Evolutionary conservation across 2,113 vertebrate species (phyloP), one percentile per base, ranked within the genome.

Genomic region (Microtus pennsylvanicus): DNA sequence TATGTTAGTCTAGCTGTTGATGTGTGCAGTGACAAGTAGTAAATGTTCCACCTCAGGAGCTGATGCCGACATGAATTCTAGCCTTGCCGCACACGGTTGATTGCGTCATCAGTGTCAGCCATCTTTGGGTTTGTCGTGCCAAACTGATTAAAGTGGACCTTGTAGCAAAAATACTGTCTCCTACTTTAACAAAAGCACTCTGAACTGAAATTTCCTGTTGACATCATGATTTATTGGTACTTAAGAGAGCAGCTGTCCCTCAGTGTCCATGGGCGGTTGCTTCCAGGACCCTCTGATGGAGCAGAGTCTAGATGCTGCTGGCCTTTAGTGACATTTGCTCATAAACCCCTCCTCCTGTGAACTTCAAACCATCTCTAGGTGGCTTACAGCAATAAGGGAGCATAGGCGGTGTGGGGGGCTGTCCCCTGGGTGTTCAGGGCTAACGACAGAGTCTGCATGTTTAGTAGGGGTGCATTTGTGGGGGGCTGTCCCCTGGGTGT

Each of bases 31-130:
- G 70, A n/a, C 10, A 21, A 87, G 35, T 55, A 70, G 50, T 75
- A 4, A 30, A 38, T 89, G 76, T 92, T 85, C 96, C 97, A 95
- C 94, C 96, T 97, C 96, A 76, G 35, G 52, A 93, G 70, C 88
- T 89, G 47, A 87, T 26, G 0, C 3, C 21, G 26, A 38, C 75
- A 4, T 78, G 83, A 30, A 7, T 63, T 63, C 45, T 16, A n/a
- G 58, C 78, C 52, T 0, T 42, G 0, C n/a, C 69, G 0, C 90
- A 1, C 55, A 58, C 1, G 1, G 19, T 58, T 12, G 28, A 22
- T 2, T 16, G 11, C 17, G 3, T 67, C 28, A 1, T 80, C 30
- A 0, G 0, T 11, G 30, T 70, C n/a, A 24, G 52, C 67, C 21
- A 0, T 38, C 42, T 67, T 47, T 52, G 45, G 61, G 6, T 87